Conservation (phyloP, 2,113 vertebrate genomes). For the Entomyzon cyanotis region DNA sequence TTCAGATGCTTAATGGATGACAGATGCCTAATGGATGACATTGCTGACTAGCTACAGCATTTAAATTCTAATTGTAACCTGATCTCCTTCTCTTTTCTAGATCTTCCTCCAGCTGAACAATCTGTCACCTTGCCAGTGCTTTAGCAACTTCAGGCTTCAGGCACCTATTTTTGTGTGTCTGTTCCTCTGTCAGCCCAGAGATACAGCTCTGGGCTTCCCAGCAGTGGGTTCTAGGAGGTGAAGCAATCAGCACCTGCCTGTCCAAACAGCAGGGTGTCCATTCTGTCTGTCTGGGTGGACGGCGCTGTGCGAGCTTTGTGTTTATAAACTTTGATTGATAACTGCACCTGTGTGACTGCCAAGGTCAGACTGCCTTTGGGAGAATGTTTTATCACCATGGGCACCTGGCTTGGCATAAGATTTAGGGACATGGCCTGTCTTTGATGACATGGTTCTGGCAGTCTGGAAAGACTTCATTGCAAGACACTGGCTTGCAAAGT, state of each 20-base stretch:
- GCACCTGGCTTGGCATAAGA: slow-evolving; percentile 54
- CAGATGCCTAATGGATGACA: not conserved
- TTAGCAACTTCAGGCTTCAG: not conserved
- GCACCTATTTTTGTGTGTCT: not conserved
- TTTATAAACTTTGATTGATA: slow-evolving; percentile 46
- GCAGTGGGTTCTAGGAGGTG: not conserved
- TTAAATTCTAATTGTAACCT: not conserved
- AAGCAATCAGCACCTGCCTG: not conserved
- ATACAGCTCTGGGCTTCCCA: not conserved
- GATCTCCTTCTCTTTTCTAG: not conserved
- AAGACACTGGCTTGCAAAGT: not conserved
- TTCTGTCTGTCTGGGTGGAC: not conserved
- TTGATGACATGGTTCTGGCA: slow-evolving; percentile 44
- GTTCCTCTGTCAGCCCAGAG: not conserved
- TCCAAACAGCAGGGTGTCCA: not conserved
- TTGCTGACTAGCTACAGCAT: not conserved
- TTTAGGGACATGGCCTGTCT: slow-evolving; percentile 25
- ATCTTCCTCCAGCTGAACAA: not conserved
- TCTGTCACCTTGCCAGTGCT: not conserved
- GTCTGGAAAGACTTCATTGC: not conserved
- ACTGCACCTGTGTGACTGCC: slow-evolving; percentile 2
- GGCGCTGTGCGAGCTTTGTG: not conserved
- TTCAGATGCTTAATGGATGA: not conserved
- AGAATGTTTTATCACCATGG: slow-evolving; percentile 30
- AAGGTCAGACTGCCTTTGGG: slow-evolving; percentile 56